Evolutionary conservation across 1,140 invertebrate genomes (phyloP).

Genomic region (Drusus annulatus): DNA sequence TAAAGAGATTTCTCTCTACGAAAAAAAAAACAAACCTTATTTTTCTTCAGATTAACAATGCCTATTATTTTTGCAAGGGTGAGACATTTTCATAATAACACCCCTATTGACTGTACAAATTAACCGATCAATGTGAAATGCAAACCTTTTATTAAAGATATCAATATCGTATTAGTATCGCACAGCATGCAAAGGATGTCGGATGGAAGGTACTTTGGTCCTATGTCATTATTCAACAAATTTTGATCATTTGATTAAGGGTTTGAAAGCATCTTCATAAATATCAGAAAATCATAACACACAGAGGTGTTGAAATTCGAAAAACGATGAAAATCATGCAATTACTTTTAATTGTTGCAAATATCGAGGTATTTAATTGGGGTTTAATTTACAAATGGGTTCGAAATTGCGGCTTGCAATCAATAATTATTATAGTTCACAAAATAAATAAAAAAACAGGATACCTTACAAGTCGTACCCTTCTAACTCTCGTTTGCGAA

Average conservation of each 20-base stretch:
- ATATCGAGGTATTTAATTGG: no score
- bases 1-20: no score
- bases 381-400: not conserved
- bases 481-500: no score
- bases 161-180: not conserved
- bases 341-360: not conserved
- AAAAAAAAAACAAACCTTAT: no score
- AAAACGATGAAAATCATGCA: not conserved
- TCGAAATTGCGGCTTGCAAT: not conserved
- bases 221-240: not conserved
- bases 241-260: slow-evolving; percentile 5
- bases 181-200: not conserved
- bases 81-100: not conserved
- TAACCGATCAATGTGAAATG: slow-evolving; percentile 1
- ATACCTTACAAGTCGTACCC: no score
- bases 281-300: slow-evolving; percentile 24
- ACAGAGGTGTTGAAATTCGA: slow-evolving; percentile 23
- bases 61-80: not conserved
- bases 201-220: not conserved
- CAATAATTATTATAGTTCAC: not conserved
- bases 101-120: not conserved
- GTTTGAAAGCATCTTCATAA: not conserved
- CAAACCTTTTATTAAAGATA: not conserved
- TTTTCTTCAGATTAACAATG: no score
- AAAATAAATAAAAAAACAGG: no score